Conservation (phyloP, 64 coral and sea anemone species). For the Catalaphyllia jardinei region DNA sequence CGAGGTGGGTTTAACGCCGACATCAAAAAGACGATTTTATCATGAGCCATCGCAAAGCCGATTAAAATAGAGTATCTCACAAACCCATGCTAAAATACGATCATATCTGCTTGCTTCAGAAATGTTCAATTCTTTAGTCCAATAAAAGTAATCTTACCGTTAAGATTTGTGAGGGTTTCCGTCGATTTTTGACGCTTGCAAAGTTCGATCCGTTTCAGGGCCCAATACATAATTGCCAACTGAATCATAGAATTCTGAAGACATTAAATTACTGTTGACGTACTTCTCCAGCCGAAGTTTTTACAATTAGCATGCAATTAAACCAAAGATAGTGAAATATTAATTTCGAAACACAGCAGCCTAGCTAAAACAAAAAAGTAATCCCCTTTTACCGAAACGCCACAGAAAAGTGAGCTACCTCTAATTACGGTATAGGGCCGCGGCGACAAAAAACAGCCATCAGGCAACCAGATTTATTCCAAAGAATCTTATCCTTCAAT, state of each 20-base stretch:
- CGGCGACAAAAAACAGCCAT: background rate
- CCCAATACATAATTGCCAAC: background rate
- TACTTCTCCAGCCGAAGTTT: background rate
- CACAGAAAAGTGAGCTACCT: background rate
- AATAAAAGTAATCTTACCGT: background rate
- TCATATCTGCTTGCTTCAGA: background rate
- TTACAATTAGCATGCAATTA: slow-evolving; percentile 31
- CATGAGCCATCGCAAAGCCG: background rate
- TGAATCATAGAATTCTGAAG: background rate
- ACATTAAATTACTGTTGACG: slow-evolving; percentile 16
- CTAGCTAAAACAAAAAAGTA: background rate
- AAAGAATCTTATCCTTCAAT: background rate
- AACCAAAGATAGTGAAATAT: slow-evolving; percentile 23
- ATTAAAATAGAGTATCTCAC: background rate
- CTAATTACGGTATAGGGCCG: background rate
- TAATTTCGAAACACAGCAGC: background rate
- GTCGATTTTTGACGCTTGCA: background rate
- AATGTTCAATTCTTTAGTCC: background rate
- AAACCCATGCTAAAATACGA: background rate
- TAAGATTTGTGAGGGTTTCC: background rate
- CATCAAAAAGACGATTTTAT: background rate
- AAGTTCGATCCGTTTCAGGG: background rate
- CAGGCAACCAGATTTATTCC: background rate
- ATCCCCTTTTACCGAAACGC: background rate
- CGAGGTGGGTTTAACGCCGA: background rate